Evolutionary conservation across 2,113 vertebrate genomes (phyloP).

Genomic region (Oreochromis tanganicae): DNA sequence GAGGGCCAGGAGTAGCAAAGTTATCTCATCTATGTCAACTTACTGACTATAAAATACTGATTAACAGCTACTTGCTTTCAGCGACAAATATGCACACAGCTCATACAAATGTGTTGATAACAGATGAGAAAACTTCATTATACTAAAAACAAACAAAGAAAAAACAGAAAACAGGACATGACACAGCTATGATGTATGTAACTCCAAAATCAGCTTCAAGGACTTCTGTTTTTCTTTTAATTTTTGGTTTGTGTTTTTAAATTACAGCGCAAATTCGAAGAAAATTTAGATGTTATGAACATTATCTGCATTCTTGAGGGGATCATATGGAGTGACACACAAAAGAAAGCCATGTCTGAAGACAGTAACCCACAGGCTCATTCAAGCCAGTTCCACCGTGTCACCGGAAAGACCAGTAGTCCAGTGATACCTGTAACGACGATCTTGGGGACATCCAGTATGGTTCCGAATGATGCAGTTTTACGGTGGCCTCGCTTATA

Average conservation of each 20-base stretch:
- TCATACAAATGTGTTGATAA: not conserved
- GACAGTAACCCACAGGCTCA: conserved; percentile 26
- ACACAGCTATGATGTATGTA: conserved; percentile 29
- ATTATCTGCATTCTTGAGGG: not conserved
- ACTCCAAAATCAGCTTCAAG: conserved; percentile 30
- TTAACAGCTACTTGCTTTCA: not conserved
- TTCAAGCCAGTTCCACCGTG: conserved; percentile 30
- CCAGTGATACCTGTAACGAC: conserved; percentile 95
- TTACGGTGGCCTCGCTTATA: conserved; percentile 99
- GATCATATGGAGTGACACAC: conserved; percentile 81
- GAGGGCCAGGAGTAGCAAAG: conserved; percentile 23
- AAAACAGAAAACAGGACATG: conserved; percentile 9
- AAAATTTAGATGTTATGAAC: not conserved
- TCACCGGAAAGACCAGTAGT: conserved; percentile 45
- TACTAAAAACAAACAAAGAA: conserved; percentile 13
- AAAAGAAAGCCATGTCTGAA: conserved; percentile 31
- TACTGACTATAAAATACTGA: not conserved
- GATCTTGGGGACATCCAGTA: conserved; percentile 99
- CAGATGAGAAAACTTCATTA: conserved; percentile 24
- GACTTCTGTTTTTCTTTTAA: not conserved
- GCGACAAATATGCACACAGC: not conserved
- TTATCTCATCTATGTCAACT: conserved; percentile 36
- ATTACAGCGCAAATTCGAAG: not conserved
- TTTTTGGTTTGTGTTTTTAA: not conserved
- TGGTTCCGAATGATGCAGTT: conserved; percentile 99